Base-by-base conservation (phyloP, 2,888 invertebrate genomes). In the Flexamia atlantica region DNA sequence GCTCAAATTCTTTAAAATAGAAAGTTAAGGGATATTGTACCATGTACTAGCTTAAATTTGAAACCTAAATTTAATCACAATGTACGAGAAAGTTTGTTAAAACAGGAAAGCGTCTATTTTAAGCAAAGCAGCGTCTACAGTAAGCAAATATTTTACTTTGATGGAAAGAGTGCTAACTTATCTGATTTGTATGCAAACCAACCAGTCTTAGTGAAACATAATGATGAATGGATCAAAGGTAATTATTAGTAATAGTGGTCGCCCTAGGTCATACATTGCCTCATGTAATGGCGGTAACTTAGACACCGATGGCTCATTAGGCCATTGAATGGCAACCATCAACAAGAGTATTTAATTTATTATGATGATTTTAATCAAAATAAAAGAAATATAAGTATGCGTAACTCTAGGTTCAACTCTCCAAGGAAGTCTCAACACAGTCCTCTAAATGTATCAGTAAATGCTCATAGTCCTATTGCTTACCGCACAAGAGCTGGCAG, bases 1-100 rank as follows among this genome's bases (percentile, higher is more conserved):
- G 82, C 82, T 42, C 30, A 82, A 68, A 82, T 82, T n/a, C n/a
- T 82, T 10, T 82, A 40, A 25, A 68, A 25, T 70, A 10, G 70
- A 20, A 82, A 46, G 30, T 50, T 82, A 12, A 82, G 50, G 23
- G 46, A 70, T 40, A 46, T 81, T 57, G n/a, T 42, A 20, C 68
- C 70, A 42, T 70, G 28, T 30, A 20, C 5, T 23, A 23, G 23
- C 9, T 10, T 3, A 2, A 20, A 10, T 3, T 25, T 64, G 17
- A 64, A 68, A 12, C 68, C 42, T 50, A 82, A 40, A 14, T 17
- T 40, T 40, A 23, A 32, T 12, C 17, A 14, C 17, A 30, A n/a
- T 40, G 25, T 82, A 12, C 4, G 46, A 42, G 46, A 42, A 5
- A 25, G 28, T 14, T 23, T 82, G 40, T n/a, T 46, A n/a, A 12